Evolutionary conservation across 1,140 invertebrate species (phyloP).

Genomic region (Heterodera carotae): DNA sequence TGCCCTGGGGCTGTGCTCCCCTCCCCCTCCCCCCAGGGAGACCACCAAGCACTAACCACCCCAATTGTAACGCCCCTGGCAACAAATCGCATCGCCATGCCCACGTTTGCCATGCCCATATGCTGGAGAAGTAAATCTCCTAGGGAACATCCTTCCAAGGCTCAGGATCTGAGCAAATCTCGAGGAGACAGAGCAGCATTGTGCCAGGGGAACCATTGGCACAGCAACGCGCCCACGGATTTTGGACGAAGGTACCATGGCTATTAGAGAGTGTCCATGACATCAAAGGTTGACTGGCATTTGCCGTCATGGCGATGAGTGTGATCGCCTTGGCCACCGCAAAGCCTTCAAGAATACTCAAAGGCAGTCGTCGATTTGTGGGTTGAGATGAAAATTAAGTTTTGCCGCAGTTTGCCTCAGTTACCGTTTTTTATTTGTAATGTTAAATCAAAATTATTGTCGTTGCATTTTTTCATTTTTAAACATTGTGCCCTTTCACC

Average conservation of each 20-base stretch:
- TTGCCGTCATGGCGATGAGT: background rate
- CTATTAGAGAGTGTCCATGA: background rate
- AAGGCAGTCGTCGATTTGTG: too few species aligned
- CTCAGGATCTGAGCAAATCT: background rate
- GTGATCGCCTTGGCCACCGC: background rate
- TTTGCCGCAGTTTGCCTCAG: too few species aligned
- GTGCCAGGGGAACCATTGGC: background rate
- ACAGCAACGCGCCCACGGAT: background rate
- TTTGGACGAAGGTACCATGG: background rate
- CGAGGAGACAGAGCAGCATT: background rate
- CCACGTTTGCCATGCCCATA: too few species aligned
- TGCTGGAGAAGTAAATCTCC: background rate
- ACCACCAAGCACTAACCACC: background rate
- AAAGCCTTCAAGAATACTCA: background rate
- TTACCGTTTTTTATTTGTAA: too few species aligned
- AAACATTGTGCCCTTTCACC: background rate
- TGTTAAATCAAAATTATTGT: too few species aligned
- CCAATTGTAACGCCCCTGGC: constrained; percentile 6
- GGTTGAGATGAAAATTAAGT: too few species aligned
- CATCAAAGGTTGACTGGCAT: background rate
- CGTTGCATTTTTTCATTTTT: too few species aligned
- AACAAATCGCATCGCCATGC: constrained; percentile 15
- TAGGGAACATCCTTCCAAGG: background rate
- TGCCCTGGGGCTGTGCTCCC: background rate
- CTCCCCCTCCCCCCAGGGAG: background rate